A percentile compares a stretch with the other conserved stretches of the same genome.
Conservation (phyloP, 1,140 invertebrate genomes). For the Leptinotarsa undecemlineata region DNA sequence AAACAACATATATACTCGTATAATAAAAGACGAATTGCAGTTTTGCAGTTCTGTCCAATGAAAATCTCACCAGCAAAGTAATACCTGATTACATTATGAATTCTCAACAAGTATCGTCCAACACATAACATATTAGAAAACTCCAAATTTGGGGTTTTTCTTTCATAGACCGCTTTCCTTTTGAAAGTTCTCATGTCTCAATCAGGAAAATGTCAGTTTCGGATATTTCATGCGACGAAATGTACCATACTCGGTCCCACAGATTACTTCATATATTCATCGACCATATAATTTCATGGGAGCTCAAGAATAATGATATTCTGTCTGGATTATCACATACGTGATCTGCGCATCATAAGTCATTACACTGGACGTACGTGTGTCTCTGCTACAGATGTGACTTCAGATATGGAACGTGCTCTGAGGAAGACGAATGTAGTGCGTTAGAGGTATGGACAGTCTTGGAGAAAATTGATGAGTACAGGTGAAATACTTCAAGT, state of each 20-base stretch:
- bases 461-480: neutral
- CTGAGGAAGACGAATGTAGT: neutral
- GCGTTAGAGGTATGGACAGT: neutral
- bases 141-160: too few species aligned
- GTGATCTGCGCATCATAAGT: slow-evolving; percentile 9
- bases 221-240: neutral
- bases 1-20: too few species aligned
- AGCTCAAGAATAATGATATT: neutral
- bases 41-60: too few species aligned
- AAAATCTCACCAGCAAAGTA: too few species aligned
- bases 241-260: neutral
- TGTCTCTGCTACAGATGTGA: neutral
- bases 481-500: neutral
- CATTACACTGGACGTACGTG: slow-evolving; percentile 7
- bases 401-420: neutral
- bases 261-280: neutral
- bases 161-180: too few species aligned
- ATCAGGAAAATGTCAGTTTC: neutral
- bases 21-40: too few species aligned
- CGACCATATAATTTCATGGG: slow-evolving; percentile 8
- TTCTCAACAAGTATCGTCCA: neutral
- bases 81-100: neutral
- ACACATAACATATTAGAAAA: too few species aligned
- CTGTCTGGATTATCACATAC: neutral
- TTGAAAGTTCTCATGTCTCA: too few species aligned